phyloP scores from a whole-genome alignment of 2,797 vertebrate species.

The Rhynchotus rufescens region DNA sequence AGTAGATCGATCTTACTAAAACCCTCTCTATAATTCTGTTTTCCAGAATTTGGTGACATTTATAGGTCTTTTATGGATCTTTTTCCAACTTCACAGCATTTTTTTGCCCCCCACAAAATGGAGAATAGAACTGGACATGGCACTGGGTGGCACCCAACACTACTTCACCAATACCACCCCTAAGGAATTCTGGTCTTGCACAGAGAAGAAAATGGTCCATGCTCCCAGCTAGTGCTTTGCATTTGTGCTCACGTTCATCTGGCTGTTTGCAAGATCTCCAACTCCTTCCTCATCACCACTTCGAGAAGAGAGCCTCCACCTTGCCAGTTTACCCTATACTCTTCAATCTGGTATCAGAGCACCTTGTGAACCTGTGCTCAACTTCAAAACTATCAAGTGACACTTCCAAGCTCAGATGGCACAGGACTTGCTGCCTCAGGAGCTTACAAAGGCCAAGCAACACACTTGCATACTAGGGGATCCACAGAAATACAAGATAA shows the following conservation, averaged over 20 bases:
- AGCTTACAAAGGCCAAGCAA: not conserved
- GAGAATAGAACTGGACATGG: not conserved
- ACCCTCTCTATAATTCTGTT: not conserved
- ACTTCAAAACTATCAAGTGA: not conserved
- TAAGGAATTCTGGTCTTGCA: not conserved
- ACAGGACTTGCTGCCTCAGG: not conserved
- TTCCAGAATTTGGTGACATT: not conserved
- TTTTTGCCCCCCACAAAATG: not conserved
- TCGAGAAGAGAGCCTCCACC: not conserved
- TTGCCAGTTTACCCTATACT: not conserved
- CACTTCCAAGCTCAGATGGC: not conserved
- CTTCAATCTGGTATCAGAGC: not conserved
- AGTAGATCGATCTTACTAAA: not conserved
- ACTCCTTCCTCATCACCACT: not conserved
- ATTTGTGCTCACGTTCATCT: not conserved
- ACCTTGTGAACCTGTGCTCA: not conserved
- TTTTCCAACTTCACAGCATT: not conserved
- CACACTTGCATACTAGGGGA: not conserved
- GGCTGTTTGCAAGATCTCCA: not conserved
- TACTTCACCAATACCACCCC: not conserved
- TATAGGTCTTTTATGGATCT: not conserved
- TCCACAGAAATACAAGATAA: not conserved
- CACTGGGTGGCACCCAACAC: not conserved
- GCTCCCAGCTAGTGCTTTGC: not conserved
- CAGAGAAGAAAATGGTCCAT: not conserved